These are phyloP conservation scores for Triplophysa yarkandensis DNA, from an alignment of 2,797 vertebrate species.

Conservation along the genomic window DNA sequence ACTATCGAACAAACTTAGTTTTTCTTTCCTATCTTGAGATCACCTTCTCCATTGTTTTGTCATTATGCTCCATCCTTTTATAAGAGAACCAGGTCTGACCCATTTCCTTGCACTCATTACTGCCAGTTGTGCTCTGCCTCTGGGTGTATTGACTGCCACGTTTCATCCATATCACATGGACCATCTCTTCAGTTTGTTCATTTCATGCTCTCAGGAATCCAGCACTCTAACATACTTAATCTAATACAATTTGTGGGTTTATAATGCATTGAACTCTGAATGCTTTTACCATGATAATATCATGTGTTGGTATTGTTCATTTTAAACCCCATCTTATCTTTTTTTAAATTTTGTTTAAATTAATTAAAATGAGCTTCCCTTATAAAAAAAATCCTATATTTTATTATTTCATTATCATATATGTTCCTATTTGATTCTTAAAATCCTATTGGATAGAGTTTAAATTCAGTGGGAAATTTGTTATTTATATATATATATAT, in stretches of 20 bases:
- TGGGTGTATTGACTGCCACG: slow-evolving; percentile 24
- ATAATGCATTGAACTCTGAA: neutral
- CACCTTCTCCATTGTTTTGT: neutral
- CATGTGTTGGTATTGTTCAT: neutral
- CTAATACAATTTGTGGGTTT: neutral
- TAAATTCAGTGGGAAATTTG: no score
- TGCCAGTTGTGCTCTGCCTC: slow-evolving; percentile 5
- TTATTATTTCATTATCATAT: no score
- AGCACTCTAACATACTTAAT: neutral
- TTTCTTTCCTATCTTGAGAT: neutral
- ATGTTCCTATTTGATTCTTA: no score
- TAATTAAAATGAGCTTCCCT: no score
- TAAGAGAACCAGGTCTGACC: slow-evolving; percentile 10
- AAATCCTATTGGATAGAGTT: no score
- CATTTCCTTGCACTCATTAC: slow-evolving; percentile 16
- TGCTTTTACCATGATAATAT: neutral
- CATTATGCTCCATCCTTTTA: neutral
- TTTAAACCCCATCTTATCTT: no score
- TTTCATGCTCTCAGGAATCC: neutral
- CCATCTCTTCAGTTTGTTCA: neutral
- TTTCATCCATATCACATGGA: slow-evolving; percentile 37
- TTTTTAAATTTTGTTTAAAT: no score
- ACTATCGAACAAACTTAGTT: no score
- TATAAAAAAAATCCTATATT: no score
- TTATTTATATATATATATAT: no score